Evolutionary conservation across 2,888 invertebrate genomes (phyloP).

Genomic region (Trachelus troglodyta): DNA sequence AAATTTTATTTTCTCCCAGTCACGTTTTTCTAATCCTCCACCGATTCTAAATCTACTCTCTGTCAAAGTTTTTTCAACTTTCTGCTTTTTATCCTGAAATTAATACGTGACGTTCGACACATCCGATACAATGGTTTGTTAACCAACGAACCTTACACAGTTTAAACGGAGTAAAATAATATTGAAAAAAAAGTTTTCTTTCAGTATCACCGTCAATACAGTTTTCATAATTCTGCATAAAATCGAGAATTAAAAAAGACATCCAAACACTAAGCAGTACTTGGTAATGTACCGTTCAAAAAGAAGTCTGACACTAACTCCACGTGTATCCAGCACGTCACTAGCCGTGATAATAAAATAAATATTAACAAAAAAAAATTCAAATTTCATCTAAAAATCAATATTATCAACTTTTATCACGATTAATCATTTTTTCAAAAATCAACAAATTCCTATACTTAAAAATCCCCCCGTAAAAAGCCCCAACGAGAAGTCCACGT

Average conservation of each 20-base stretch:
- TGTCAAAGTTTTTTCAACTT: neutral
- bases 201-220: neutral
- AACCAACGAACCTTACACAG: neutral
- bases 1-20: neutral
- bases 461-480: neutral
- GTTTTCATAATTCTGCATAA: neutral
- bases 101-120: neutral
- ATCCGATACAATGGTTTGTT: neutral
- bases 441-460: neutral
- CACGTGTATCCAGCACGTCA: neutral
- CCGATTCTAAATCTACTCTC: neutral
- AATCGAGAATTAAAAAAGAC: neutral
- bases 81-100: neutral
- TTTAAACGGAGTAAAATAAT: neutral
- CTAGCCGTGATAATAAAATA: neutral
- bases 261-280: neutral
- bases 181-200: neutral
- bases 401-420: neutral
- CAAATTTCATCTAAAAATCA: neutral
- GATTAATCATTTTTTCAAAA: neutral
- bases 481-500: neutral
- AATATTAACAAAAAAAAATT: neutral
- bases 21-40: neutral
- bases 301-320: neutral
- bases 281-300: no score